Percentiles rank a stretch among this genome's conserved stretches.
These are phyloP conservation scores for Cheilosia scutellata DNA, from an alignment of 2,888 invertebrate genomes.

Conservation along the genomic window DNA sequence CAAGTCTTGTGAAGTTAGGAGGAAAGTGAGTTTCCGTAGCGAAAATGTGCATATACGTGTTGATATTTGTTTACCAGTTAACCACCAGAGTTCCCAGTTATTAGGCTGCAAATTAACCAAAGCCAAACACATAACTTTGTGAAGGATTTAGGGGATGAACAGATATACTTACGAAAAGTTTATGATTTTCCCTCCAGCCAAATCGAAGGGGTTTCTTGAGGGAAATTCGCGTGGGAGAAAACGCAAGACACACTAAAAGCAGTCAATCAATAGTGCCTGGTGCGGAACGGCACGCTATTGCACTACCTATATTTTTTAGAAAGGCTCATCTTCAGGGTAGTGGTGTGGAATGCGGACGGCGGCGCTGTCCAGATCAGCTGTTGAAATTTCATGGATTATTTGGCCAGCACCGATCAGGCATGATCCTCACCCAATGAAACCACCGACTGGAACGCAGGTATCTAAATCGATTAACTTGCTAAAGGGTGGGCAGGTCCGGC, in stretches of 20 bases:
- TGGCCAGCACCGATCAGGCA: slow-evolving; percentile 58
- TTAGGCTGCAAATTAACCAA: slow-evolving; percentile 63
- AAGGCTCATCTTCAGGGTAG: slow-evolving; percentile 23
- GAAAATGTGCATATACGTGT: slow-evolving; percentile 72
- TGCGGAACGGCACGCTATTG: slow-evolving; percentile 6
- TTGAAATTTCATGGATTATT: slow-evolving; percentile 53
- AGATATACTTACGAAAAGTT: slow-evolving; percentile 3
- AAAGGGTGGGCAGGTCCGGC: slow-evolving; percentile 50
- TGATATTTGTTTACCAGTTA: slow-evolving; percentile 76
- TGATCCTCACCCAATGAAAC: slow-evolving; percentile 72
- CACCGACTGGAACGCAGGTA: slow-evolving; percentile 67
- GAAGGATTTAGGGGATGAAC: slow-evolving; percentile 28
- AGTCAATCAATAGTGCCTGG: slow-evolving; percentile 41
- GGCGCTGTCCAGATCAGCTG: slow-evolving; percentile 57
- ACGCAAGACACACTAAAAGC: slow-evolving; percentile 20
- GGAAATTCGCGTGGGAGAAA: slow-evolving; percentile 44
- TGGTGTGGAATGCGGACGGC: slow-evolving; percentile 4
- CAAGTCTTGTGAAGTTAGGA: slow-evolving; percentile 52
- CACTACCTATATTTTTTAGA: neutral
- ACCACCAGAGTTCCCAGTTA: slow-evolving; percentile 41
- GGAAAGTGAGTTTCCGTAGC: slow-evolving; percentile 62
- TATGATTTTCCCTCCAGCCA: slow-evolving; percentile 3
- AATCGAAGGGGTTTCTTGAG: slow-evolving; percentile 20
- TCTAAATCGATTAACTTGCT: slow-evolving; percentile 69
- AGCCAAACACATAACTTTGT: slow-evolving; percentile 40